These are phyloP conservation scores for Phataginus tricuspis DNA, from an alignment of 2,797 vertebrate genomes.

Conservation along the genomic window DNA sequence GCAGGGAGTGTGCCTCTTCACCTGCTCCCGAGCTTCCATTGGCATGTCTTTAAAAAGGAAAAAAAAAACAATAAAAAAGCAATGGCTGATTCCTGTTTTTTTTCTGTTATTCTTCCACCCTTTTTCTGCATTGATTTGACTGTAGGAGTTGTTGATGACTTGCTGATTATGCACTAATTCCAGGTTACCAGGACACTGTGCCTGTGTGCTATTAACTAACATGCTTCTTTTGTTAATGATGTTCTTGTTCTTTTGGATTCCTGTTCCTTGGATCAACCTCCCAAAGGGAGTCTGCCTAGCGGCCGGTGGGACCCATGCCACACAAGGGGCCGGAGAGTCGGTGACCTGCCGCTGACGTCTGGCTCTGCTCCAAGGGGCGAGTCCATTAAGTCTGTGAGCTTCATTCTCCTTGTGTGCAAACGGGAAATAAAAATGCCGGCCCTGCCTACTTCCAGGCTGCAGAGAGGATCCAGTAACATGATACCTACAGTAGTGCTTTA, in stretches of 20 bases:
- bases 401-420: background rate
- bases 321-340: background rate
- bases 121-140: constrained; percentile 33
- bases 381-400: background rate
- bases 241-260: background rate
- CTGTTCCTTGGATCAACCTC: background rate
- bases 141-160: background rate
- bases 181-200: background rate
- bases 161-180: background rate
- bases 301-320: background rate
- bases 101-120: background rate
- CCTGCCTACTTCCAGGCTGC: background rate
- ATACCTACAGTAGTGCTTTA: background rate
- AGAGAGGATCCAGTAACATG: constrained; percentile 20
- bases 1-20: too few relatives aligned
- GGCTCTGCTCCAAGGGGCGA: background rate
- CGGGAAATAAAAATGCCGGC: background rate
- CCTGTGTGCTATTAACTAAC: background rate
- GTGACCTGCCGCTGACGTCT: background rate
- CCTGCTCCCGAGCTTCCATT: background rate
- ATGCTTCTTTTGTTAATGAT: background rate
- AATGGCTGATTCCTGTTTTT: background rate
- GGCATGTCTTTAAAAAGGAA: constrained; percentile 34
- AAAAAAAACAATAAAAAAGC: background rate
- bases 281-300: background rate